Evolutionary conservation across 2,113 vertebrate species (phyloP).

Genomic region (Muntiacus reevesi): DNA sequence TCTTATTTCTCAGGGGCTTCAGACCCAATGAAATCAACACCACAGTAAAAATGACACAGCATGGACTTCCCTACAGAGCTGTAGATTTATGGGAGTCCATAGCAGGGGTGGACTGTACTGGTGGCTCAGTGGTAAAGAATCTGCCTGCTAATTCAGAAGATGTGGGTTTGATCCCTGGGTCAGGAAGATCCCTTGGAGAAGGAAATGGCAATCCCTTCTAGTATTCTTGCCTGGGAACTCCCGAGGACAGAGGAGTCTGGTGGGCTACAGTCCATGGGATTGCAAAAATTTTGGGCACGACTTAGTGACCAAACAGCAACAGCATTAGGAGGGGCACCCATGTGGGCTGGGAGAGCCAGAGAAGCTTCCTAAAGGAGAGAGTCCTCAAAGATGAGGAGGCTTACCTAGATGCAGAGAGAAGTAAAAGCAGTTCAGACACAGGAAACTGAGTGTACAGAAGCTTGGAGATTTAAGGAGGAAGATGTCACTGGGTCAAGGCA

Average conservation of each 20-base stretch:
- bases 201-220: not conserved
- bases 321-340: fast-evolving
- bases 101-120: not conserved
- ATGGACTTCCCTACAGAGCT: not conserved
- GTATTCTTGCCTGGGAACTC: not conserved
- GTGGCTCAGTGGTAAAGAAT: not conserved
- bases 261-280: not conserved
- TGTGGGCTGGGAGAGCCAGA: not conserved
- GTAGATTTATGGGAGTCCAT: not conserved
- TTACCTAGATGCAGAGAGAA: not conserved
- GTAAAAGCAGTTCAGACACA: not conserved
- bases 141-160: not conserved
- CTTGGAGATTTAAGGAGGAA: not conserved
- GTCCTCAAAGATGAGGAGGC: not conserved
- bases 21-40: not conserved
- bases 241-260: not conserved
- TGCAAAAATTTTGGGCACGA: not conserved
- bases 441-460: not conserved
- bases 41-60: not conserved
- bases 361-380: not conserved
- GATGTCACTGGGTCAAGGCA: not conserved
- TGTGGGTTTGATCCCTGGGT: not conserved
- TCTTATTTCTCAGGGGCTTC: not conserved
- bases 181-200: not conserved
- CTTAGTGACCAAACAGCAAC: not conserved